phyloP scores from a whole-genome alignment of 2,797 vertebrate genomes.

The Chrysocyon brachyurus region DNA sequence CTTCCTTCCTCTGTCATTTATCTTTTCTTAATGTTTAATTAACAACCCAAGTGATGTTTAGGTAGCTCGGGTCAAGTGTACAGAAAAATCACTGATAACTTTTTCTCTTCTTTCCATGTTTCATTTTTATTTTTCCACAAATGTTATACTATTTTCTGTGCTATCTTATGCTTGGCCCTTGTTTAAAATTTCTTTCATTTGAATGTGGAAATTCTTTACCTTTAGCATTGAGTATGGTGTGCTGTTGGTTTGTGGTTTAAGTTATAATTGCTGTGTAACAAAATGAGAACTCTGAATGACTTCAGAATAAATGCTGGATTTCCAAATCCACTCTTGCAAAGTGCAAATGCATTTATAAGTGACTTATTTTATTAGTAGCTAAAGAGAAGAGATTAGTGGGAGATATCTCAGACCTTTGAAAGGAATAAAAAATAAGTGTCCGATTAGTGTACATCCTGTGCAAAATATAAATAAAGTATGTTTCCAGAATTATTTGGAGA shows the following conservation, averaged over 20 bases:
- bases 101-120: neutral
- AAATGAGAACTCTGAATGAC: conserved; percentile 6
- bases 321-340: neutral
- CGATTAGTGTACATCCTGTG: neutral
- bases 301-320: conserved; percentile 32
- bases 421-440: neutral
- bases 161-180: neutral
- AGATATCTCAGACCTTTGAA: neutral
- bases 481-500: conserved; percentile 46
- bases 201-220: conserved; percentile 3
- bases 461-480: neutral
- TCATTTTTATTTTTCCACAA: neutral
- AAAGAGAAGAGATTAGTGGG: neutral
- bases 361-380: conserved; percentile 6
- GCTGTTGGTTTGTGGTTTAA: neutral
- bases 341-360: conserved; percentile 1
- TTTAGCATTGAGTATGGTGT: neutral
- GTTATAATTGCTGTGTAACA: conserved; percentile 36
- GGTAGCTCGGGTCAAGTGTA: neutral
- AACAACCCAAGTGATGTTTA: neutral
- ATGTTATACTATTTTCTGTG: neutral
- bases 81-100: neutral
- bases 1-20: neutral
- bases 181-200: conserved; percentile 6
- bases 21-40: conserved; percentile 54